Conservation (phyloP, 2,888 invertebrate species). For the Chelonus formosanus region DNA sequence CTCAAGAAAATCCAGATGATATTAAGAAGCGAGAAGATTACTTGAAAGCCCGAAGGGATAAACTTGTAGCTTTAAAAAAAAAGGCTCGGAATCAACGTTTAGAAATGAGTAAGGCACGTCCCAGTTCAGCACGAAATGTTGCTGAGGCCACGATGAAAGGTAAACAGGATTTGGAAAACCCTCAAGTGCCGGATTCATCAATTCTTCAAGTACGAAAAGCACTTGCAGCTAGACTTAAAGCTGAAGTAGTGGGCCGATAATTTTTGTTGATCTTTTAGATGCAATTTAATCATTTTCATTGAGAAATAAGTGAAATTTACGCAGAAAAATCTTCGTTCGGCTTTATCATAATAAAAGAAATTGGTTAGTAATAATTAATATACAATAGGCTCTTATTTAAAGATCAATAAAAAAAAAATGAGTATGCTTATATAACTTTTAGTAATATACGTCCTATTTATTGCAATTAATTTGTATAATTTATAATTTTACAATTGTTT, state of each 20-base stretch:
- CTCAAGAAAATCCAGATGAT: conserved; percentile 67
- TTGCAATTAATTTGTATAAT: too few relatives aligned
- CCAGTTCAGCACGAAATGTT: conserved; percentile 57
- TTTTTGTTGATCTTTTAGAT: background rate
- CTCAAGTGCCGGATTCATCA: conserved; percentile 61
- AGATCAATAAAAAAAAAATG: too few relatives aligned
- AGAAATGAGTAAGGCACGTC: conserved; percentile 69
- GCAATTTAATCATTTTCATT: too few relatives aligned
- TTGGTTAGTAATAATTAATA: too few relatives aligned
- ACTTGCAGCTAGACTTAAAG: conserved; percentile 83
- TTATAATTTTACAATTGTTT: too few relatives aligned
- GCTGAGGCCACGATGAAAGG: conserved; percentile 60
- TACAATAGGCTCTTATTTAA: too few relatives aligned
- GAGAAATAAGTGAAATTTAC: too few relatives aligned
- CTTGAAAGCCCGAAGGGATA: conserved; percentile 88
- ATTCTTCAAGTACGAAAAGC: conserved; percentile 83
- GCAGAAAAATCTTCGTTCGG: too few relatives aligned
- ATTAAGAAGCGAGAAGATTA: conserved; percentile 84
- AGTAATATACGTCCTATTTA: too few relatives aligned
- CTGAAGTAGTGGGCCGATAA: conserved; percentile 80
- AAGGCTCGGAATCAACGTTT: conserved; percentile 85
- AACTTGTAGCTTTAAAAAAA: conserved; percentile 87
- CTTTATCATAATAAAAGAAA: too few relatives aligned
- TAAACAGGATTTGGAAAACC: conserved; percentile 49
- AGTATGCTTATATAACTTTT: too few relatives aligned